Base-by-base conservation (phyloP, 2,797 vertebrate species). In the Microcaecilia unicolor region DNA sequence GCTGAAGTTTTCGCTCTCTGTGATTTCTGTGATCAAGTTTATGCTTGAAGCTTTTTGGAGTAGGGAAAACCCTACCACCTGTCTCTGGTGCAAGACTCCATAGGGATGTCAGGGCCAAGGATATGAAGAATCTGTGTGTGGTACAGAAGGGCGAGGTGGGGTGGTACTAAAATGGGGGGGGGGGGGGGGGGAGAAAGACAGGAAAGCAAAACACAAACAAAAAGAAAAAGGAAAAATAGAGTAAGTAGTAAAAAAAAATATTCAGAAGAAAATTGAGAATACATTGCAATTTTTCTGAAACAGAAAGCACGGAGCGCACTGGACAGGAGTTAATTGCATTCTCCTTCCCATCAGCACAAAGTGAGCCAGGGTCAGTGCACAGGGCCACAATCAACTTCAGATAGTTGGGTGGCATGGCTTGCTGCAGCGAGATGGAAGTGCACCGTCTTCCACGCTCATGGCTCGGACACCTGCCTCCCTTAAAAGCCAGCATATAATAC, bases 221-320 rank as follows among this genome's bases (percentile, higher is more conserved):
- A 13, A 22, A 14, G 2, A 31, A 27, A n/a, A 41, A 37, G 53
- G 0, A 33, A 14, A 28, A 46, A 7, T 12, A 44, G 9, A 12
- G 19, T 10, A 49, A 33, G 10, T 49, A 30, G 10, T 2, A 51
- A 8, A 12, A 18, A 5, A 15, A 39, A n/a, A n/a, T n/a, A 10
- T 37, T 0, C 0, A 28, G 34, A 12, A 58, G 25, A 17, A 10
- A 18, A n/a, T 6, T 9, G 19, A 44, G 42, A n/a, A n/a, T n/a
- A n/a, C n/a, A n/a, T n/a, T n/a, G n/a, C n/a, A n/a, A n/a, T n/a
- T n/a, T n/a, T n/a, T n/a, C n/a, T n/a, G n/a, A n/a, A n/a, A n/a
- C n/a, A n/a, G n/a, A n/a, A n/a, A n/a, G n/a, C n/a, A 2, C 1
- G 30, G 20, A 5, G 5, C 47, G 16, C 1, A 0, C 0, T 40